A percentile compares a stretch with the other conserved stretches of the same genome.
Evolutionary conservation across 1,140 invertebrate genomes (phyloP).

Genomic region (Papilio polytes): DNA sequence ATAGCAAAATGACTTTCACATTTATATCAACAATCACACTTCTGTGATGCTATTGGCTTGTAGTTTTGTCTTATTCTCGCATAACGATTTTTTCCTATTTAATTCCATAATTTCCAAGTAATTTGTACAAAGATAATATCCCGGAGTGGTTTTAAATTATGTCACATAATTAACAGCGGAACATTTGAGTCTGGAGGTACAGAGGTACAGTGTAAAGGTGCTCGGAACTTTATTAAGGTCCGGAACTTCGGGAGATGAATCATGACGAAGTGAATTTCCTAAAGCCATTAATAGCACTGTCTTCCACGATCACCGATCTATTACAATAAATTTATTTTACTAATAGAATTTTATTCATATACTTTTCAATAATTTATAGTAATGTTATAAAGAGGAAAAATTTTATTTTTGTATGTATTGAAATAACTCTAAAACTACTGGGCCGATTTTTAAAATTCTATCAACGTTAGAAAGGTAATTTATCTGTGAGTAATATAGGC

Average conservation of each 20-base stretch:
- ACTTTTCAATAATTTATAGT: too few species aligned
- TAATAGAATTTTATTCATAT: conserved; percentile 14
- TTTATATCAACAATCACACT: too few species aligned
- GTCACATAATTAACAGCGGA: conserved; percentile 22
- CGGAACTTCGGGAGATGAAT: conserved; percentile 35
- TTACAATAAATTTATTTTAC: conserved; percentile 30
- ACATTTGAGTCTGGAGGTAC: conserved; percentile 9
- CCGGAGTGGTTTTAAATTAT: conserved; percentile 5
- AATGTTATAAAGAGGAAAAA: too few species aligned
- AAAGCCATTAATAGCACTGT: conserved; percentile 34
- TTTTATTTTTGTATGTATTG: too few species aligned
- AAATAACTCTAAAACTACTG: too few species aligned
- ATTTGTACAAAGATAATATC: neutral
- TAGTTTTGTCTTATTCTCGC: too few species aligned
- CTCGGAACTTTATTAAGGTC: conserved; percentile 30
- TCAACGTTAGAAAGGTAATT: too few species aligned
- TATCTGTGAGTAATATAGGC: too few species aligned
- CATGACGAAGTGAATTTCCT: conserved; percentile 37
- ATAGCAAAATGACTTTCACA: too few species aligned
- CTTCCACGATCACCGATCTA: conserved; percentile 31
- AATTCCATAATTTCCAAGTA: neutral
- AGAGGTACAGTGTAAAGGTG: conserved; percentile 36
- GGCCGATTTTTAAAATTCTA: too few species aligned
- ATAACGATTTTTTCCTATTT: too few species aligned
- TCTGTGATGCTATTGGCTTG: too few species aligned